Conservation (phyloP, 2,797 vertebrate species). For the Macropus fuliginosus region DNA sequence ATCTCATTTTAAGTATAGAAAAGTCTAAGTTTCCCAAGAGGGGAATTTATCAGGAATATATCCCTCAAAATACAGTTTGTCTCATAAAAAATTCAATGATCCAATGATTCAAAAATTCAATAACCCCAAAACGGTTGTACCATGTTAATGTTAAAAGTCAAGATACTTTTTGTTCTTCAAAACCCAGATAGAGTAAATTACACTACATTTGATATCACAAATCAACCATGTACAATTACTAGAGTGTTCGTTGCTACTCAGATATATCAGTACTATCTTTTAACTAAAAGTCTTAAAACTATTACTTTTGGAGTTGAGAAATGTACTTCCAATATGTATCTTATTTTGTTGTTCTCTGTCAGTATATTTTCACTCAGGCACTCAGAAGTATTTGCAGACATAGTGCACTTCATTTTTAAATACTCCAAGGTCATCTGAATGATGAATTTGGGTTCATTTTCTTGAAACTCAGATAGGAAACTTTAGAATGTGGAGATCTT, state of each 20-base stretch:
- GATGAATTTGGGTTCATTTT: not conserved
- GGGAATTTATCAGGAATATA: not conserved
- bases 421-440: not conserved
- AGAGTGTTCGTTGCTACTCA: not conserved
- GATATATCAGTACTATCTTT: not conserved
- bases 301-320: not conserved
- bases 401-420: not conserved
- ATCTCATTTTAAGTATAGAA: not conserved
- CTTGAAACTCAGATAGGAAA: not conserved
- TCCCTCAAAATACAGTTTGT: not conserved
- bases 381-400: not conserved
- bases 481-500: not conserved
- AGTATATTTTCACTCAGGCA: not conserved
- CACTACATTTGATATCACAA: not conserved
- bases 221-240: not conserved
- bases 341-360: not conserved
- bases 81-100: not conserved
- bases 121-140: not conserved
- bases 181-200: not conserved
- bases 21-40: not conserved
- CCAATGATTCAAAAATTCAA: not conserved
- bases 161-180: not conserved
- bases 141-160: not conserved
- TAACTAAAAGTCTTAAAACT: not conserved
- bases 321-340: not conserved